These are phyloP conservation scores for Caenorhabditis macrosperma DNA, from an alignment of 2,888 invertebrate species.

Conservation along the genomic window DNA sequence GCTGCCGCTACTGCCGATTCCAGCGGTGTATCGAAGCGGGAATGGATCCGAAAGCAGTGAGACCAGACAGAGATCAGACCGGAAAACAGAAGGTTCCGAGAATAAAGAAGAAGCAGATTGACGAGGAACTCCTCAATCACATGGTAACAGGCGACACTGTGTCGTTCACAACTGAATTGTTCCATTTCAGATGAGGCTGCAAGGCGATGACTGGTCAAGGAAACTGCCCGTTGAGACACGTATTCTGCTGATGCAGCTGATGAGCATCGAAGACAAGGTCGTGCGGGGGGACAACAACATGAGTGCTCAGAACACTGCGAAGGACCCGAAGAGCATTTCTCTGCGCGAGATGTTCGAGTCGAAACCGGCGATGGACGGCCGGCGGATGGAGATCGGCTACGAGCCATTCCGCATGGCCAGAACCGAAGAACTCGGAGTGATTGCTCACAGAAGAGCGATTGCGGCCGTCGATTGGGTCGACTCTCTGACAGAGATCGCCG, in stretches of 20 bases:
- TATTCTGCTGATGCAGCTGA: constrained; percentile 77
- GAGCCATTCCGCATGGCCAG: constrained; percentile 77
- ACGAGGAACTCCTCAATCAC: constrained; percentile 78
- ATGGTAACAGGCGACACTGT: constrained; percentile 70
- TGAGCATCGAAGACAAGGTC: constrained; percentile 79
- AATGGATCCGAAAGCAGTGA: constrained; percentile 80
- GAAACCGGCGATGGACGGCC: constrained; percentile 70
- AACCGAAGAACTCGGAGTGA: constrained; percentile 77
- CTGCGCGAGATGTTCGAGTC: constrained; percentile 79
- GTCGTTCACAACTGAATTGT: too few species aligned
- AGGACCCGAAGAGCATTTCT: constrained; percentile 71
- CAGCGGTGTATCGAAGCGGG: constrained; percentile 78
- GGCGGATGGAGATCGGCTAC: constrained; percentile 78
- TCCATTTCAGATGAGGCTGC: constrained; percentile 75
- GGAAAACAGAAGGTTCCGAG: constrained; percentile 79
- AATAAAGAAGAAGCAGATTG: constrained; percentile 76
- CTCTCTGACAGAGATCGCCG: constrained; percentile 75
- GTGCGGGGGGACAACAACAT: constrained; percentile 68
- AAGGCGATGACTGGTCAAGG: constrained; percentile 79
- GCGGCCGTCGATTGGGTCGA: constrained; percentile 80
- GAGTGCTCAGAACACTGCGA: constrained; percentile 55
- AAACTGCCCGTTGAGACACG: constrained; percentile 78
- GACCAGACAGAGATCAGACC: constrained; percentile 79
- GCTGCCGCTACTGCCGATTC: constrained; percentile 78
- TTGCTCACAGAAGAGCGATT: constrained; percentile 78